Conservation (phyloP, 2,888 invertebrate species). For the Cepaea hortensis region DNA sequence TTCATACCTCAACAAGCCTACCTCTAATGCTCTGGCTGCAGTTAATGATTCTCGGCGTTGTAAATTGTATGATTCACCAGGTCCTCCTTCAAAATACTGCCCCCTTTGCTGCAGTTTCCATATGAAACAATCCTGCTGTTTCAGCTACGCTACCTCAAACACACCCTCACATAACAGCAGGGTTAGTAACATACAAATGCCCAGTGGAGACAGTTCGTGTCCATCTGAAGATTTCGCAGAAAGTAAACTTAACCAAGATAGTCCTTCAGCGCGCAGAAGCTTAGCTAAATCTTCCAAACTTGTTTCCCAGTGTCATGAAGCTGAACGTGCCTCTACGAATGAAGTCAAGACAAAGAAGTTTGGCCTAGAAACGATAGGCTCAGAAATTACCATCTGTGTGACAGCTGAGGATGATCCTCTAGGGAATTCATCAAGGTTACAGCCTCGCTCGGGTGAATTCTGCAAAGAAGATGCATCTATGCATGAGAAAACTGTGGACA, state of each 20-base stretch:
- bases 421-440: neutral
- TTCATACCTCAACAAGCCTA: no score
- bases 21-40: neutral
- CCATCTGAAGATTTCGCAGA: no score
- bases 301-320: neutral
- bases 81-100: neutral
- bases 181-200: neutral
- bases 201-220: neutral
- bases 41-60: neutral
- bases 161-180: neutral
- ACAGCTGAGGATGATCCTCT: constrained; percentile 1
- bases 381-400: constrained; percentile 11
- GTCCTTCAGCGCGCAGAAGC: neutral
- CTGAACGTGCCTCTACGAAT: neutral
- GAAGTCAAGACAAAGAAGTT: neutral
- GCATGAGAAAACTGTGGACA: neutral
- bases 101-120: neutral
- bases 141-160: no score
- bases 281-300: neutral
- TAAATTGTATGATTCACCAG: neutral
- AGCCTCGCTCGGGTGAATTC: neutral
- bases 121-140: neutral
- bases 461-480: neutral
- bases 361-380: neutral
- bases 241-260: no score